Base-by-base conservation (phyloP, 2,888 invertebrate species). In the Synergus itoensis region DNA sequence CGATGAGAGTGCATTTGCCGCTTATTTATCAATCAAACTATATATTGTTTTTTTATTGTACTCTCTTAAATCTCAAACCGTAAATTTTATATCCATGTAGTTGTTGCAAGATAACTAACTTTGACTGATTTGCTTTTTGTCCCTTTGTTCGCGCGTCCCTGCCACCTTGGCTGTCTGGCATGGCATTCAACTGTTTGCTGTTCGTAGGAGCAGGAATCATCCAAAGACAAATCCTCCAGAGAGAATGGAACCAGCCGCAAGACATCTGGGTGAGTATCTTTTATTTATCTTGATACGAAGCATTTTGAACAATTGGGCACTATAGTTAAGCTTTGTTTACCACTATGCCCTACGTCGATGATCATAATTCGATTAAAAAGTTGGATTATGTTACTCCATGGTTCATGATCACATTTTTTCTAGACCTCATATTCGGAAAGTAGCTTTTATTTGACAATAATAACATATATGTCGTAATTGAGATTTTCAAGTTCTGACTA, bases 231-330 rank as follows among this genome's bases (percentile, higher is more conserved):
- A 87, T 87, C 89, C 67, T 93, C 94, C 87, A 94, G 93, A 90
- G 95, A 94, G 90, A 94, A 96, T 91, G 94, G 94, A 86, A 95
- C 94, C 85, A 91, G 93, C 82, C 93, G 92, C 84, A 93, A 93
- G 85, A 91, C 93, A 43, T 93, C 94, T 81, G 93, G 94, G 94
- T 94, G 91, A 93, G 93, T 93, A 82, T 43, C 64, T 77, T 16
- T 11, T 53, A 36, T 53, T 18, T 62, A 18, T 0, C n/a, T 4
- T 14, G 2, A 28, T 9, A 1, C 41, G 41, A 9, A 41, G 9
- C 41, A 14, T 5, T 7, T 48, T 48, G 5, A 1, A 14, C 48
- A 48, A 48, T 16, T 48, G 48, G 48, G 48, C 16, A n/a, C 7
- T 48, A 16, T 14, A 48, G 48, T n/a, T 48, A 1, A 7, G 48